Evolutionary conservation across 2,113 vertebrate species (phyloP), one percentile per base, ranked within the genome.

Genomic region (Bombycilla garrulus): DNA sequence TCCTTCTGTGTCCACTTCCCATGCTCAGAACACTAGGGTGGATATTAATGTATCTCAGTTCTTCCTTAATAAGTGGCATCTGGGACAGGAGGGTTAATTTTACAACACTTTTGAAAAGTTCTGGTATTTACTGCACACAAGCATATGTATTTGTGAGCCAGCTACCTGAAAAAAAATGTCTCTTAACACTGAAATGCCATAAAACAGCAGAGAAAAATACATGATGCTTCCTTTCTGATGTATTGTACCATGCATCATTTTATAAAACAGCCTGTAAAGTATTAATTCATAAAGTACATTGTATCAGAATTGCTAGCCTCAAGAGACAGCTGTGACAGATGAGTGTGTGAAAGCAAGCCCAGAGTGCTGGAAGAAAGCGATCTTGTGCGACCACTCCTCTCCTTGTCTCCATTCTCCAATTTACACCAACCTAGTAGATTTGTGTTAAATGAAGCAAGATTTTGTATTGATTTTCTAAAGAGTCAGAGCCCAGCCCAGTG

Each of bases 361-460:
- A 31, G 53, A 76, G 36, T 18, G 45, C 9, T 35, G 38, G 26
- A 92, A 64, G 48, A 84, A 80, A 87, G 48, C 5, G 0, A 23
- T 38, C 56, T 36, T 40, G n/a, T 38, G 47, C 57, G 38, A 80
- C 61, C 50, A 29, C 40, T 45, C 65, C 26, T 85, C 48, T 82
- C 40, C 77, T 81, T 66, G 60, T 76, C 53, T 53, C 60, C 22
- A 1, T 33, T 60, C 79, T 71, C 56, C 64, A 29, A 11, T 44
- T 88, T 85, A 82, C 62, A 89, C 35, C 3, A 3, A 62, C 58
- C 81, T 57, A 73, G 70, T 10, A 78, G 91, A 80, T 82, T 70
- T 1, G 2, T 93, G 92, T 92, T 94, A 90, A 97, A 97, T 95
- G 95, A 96, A 94, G 93, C 94, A 93, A 88, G 85, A 81, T 77